Conservation (phyloP, 2,113 vertebrate species). For the Tragulus kanchil region DNA sequence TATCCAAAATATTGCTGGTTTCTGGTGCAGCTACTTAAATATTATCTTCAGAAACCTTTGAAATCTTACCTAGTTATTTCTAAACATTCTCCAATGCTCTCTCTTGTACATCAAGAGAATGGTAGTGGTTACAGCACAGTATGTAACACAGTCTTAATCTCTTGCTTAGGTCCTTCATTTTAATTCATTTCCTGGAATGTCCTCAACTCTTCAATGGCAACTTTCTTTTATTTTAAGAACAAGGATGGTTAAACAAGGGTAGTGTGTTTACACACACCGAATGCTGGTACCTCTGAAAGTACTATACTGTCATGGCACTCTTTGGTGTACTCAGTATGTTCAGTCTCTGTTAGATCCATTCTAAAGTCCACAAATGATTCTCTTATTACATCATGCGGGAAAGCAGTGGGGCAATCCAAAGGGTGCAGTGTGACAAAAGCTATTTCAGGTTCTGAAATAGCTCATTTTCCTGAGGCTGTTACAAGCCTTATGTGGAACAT, state of each 20-base stretch:
- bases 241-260: not conserved
- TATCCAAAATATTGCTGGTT: not conserved
- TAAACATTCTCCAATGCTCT: not conserved
- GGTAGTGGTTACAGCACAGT: accelerated
- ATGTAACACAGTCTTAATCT: not conserved
- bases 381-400: not conserved
- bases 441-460: not conserved
- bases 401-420: not conserved
- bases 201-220: not conserved
- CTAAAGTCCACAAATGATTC: not conserved
- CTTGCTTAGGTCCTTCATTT: not conserved
- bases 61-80: not conserved
- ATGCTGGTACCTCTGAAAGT: not conserved
- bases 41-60: not conserved
- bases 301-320: not conserved
- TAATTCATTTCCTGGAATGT: not conserved
- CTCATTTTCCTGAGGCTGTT: not conserved
- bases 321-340: not conserved
- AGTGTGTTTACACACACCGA: not conserved
- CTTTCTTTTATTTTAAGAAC: not conserved
- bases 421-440: not conserved
- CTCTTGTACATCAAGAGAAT: not conserved
- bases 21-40: not conserved
- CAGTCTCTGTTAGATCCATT: not conserved
- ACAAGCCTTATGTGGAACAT: too few relatives aligned